These are phyloP conservation scores for Lucilia cuprina DNA, from an alignment of 1,140 invertebrate species.

Conservation along the genomic window DNA sequence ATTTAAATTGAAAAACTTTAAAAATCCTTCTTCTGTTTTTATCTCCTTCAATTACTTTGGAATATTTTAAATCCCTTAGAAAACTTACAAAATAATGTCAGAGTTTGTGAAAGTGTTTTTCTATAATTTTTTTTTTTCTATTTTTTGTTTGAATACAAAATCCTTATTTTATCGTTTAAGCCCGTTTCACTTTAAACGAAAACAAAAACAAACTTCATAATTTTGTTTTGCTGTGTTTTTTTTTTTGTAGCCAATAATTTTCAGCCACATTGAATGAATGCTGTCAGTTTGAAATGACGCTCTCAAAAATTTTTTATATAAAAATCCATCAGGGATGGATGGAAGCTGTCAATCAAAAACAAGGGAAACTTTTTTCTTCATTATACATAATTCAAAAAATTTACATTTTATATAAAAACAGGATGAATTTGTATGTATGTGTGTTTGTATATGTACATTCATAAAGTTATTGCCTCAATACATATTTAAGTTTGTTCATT, in stretches of 20 bases:
- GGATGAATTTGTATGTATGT: background rate
- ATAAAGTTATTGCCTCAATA: background rate
- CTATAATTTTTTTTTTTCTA: background rate
- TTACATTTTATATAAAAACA: constrained; percentile 4
- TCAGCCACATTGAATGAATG: background rate
- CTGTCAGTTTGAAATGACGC: constrained; percentile 41
- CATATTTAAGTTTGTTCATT: background rate
- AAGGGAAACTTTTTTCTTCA: constrained; percentile 56
- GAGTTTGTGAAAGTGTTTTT: background rate
- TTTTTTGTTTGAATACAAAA: background rate
- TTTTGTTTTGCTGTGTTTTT: background rate
- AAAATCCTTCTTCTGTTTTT: constrained; percentile 37
- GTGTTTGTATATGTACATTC: background rate
- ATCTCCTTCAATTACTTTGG: background rate
- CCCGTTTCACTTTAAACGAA: background rate
- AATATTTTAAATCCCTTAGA: background rate
- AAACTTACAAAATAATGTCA: background rate
- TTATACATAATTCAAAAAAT: background rate
- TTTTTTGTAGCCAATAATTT: constrained; percentile 20
- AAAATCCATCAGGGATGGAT: constrained; percentile 61
- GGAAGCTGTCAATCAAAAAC: constrained; percentile 60
- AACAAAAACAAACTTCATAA: constrained; percentile 27
- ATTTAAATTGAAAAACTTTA: constrained; percentile 60
- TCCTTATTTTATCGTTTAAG: background rate
- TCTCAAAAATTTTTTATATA: constrained; percentile 47